phyloP scores from a whole-genome alignment of 2,888 invertebrate species.

The Adelphocoris suturalis region DNA sequence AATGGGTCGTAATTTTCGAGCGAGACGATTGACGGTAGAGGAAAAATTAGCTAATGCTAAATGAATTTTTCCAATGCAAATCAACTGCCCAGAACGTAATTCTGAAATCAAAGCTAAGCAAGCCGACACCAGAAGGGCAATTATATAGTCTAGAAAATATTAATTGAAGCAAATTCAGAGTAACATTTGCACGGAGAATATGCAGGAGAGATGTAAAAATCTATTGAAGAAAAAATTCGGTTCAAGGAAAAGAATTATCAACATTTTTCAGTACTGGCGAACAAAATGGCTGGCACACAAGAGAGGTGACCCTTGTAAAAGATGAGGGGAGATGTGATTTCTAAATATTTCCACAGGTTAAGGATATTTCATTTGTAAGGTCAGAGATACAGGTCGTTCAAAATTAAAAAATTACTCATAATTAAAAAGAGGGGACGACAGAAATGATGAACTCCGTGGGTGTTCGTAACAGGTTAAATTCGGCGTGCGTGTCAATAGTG shows the following conservation, averaged over 20 bases:
- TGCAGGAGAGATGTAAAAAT: background rate
- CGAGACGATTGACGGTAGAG: background rate
- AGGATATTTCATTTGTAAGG: background rate
- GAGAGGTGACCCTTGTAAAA: constrained; percentile 35
- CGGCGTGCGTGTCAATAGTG: background rate
- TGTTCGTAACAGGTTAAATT: background rate
- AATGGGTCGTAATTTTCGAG: background rate
- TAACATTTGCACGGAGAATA: background rate
- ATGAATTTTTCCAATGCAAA: constrained; percentile 6
- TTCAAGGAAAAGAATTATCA: background rate
- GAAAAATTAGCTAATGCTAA: background rate
- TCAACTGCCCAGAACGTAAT: background rate
- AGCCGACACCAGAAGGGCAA: background rate
- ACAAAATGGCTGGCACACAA: constrained; percentile 56
- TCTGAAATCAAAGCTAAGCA: constrained; percentile 12
- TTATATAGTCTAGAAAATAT: background rate
- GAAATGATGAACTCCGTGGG: background rate
- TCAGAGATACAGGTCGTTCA: background rate
- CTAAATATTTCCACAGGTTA: background rate
- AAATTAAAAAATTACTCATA: background rate
- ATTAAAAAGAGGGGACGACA: background rate
- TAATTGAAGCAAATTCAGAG: background rate
- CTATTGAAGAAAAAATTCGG: background rate
- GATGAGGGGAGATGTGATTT: background rate
- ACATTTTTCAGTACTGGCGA: background rate